phyloP scores from a whole-genome alignment of 2,888 invertebrate genomes.

The Tanytarsus gracilentus region DNA sequence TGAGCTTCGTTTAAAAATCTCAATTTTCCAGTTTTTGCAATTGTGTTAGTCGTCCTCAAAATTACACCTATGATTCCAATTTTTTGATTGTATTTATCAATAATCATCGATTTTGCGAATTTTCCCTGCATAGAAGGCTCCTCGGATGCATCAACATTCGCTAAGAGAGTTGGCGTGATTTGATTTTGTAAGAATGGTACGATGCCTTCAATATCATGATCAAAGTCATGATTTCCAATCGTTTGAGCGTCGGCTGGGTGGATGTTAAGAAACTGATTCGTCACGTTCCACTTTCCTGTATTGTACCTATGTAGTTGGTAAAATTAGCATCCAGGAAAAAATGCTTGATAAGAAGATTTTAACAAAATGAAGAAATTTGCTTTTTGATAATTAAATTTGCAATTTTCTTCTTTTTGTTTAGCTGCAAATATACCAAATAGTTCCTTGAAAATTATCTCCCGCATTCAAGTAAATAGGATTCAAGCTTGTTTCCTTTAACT shows the following conservation, averaged over 20 bases:
- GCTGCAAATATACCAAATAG: slow-evolving; percentile 76
- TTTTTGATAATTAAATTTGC: not conserved
- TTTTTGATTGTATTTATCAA: slow-evolving; percentile 52
- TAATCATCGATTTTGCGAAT: slow-evolving; percentile 54
- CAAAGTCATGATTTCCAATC: slow-evolving; percentile 82
- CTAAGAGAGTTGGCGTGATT: slow-evolving; percentile 58
- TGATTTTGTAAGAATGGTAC: slow-evolving; percentile 59
- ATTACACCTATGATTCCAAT: slow-evolving; percentile 76
- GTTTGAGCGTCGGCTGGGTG: slow-evolving; percentile 71
- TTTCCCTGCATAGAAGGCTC: slow-evolving; percentile 58
- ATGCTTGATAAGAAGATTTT: too few relatives aligned
- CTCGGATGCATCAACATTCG: slow-evolving; percentile 61
- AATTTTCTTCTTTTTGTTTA: too few relatives aligned
- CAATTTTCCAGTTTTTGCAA: slow-evolving; percentile 56
- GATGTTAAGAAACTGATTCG: slow-evolving; percentile 64
- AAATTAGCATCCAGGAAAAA: too few relatives aligned
- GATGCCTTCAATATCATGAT: slow-evolving; percentile 61
- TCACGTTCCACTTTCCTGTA: slow-evolving; percentile 62
- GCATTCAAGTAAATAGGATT: slow-evolving; percentile 65
- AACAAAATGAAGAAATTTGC: too few relatives aligned
- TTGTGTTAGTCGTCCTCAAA: slow-evolving; percentile 54
- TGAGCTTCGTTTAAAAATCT: slow-evolving; percentile 61
- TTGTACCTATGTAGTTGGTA: too few relatives aligned
- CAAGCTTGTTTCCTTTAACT: slow-evolving; percentile 42
- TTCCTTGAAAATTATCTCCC: slow-evolving; percentile 78